phyloP scores from a whole-genome alignment of 2,888 invertebrate species.

The Amphipoea oculea region DNA sequence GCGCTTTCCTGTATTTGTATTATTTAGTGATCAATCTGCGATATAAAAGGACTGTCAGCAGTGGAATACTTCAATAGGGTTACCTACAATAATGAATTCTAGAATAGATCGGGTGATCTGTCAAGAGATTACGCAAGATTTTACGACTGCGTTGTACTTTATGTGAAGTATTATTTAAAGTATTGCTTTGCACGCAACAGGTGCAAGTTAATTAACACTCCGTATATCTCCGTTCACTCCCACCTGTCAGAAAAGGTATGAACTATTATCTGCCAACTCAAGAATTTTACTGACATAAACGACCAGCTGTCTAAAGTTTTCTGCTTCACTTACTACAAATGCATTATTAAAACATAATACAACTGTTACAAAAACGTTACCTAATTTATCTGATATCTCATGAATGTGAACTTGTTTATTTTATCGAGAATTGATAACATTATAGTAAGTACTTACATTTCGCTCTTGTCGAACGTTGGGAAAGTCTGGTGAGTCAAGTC shows the following conservation, averaged over 20 bases:
- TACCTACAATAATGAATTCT: constrained; percentile 34
- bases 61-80: constrained; percentile 8
- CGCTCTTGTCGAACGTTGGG: constrained; percentile 94
- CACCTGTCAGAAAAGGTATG: constrained; percentile 55
- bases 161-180: constrained; percentile 61
- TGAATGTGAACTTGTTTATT: constrained; percentile 57
- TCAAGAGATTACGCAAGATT: constrained; percentile 60
- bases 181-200: constrained; percentile 67
- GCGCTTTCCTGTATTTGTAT: neutral
- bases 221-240: constrained; percentile 60
- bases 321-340: constrained; percentile 33
- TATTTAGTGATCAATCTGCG: neutral
- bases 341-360: constrained; percentile 27
- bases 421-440: constrained; percentile 68
- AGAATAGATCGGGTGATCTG: constrained; percentile 46
- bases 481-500: constrained; percentile 95
- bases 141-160: constrained; percentile 54
- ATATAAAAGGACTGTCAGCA: constrained; percentile 8
- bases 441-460: constrained; percentile 92
- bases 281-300: constrained; percentile 43
- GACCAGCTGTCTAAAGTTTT: constrained; percentile 41
- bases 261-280: constrained; percentile 56
- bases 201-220: constrained; percentile 68
- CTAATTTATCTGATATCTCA: constrained; percentile 51
- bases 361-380: constrained; percentile 45